These are phyloP conservation scores for Andrena praecox DNA, from an alignment of 2,888 invertebrate species.

Conservation along the genomic window DNA sequence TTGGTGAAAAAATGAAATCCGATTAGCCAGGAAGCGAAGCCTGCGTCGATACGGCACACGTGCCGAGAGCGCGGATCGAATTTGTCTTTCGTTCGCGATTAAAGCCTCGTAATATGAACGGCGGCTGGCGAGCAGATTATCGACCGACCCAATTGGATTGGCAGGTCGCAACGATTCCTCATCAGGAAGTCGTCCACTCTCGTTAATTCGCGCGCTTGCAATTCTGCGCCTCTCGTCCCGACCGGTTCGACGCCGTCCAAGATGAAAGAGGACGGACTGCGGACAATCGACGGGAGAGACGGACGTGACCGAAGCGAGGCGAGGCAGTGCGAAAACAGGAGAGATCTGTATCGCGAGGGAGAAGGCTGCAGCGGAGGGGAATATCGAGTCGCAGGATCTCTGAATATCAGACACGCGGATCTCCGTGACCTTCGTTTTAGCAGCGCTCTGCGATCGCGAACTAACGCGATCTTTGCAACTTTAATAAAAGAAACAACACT, in stretches of 20 bases:
- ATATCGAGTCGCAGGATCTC: neutral
- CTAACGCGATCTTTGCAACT: no score
- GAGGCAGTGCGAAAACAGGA: neutral
- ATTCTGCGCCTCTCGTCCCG: constrained; percentile 24
- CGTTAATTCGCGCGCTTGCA: constrained; percentile 25
- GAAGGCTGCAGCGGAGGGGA: neutral
- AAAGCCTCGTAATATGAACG: constrained; percentile 35
- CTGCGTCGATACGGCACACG: neutral
- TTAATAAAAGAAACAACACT: neutral
- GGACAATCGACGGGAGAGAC: neutral
- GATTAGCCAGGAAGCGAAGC: constrained; percentile 43
- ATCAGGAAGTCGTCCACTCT: constrained; percentile 14
- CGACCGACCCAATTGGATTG: constrained; percentile 59
- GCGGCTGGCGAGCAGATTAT: constrained; percentile 27
- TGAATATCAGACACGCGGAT: neutral
- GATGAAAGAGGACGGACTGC: neutral
- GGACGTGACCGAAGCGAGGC: neutral
- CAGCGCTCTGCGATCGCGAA: neutral
- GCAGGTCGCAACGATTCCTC: constrained; percentile 35
- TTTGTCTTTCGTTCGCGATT: constrained; percentile 45
- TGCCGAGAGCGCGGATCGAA: constrained; percentile 31
- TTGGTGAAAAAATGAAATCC: constrained; percentile 30
- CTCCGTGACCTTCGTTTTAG: neutral
- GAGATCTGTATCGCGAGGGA: constrained; percentile 14
- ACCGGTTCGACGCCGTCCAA: neutral